These are phyloP conservation scores for Limosa lapponica DNA, from an alignment of 2,797 vertebrate species.

Conservation along the genomic window DNA sequence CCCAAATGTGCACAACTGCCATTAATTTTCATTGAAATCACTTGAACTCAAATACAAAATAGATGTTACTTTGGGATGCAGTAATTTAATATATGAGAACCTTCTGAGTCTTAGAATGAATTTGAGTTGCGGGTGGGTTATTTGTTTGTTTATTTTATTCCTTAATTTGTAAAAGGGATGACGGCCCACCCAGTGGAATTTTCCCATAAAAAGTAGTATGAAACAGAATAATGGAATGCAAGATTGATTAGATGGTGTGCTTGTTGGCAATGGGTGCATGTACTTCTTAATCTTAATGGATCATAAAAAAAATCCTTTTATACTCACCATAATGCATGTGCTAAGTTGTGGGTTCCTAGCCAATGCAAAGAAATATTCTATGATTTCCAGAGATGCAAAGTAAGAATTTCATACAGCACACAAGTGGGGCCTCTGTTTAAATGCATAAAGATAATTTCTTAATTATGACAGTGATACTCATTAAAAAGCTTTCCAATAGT, in stretches of 20 bases:
- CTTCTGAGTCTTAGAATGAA: conserved; percentile 2
- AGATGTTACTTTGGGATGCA: conserved; percentile 9
- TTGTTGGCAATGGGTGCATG: conserved; percentile 53
- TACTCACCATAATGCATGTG: conserved; percentile 43
- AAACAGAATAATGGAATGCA: conserved; percentile 56
- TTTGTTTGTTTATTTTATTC: conserved; percentile 64
- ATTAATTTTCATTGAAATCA: conserved; percentile 29
- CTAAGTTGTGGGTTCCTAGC: conserved; percentile 52
- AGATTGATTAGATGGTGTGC: conserved; percentile 63
- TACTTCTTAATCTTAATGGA: conserved; percentile 60
- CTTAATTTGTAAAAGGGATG: conserved; percentile 51
- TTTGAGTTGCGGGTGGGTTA: conserved; percentile 2
- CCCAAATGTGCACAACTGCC: conserved; percentile 24
- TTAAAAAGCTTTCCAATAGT: conserved; percentile 52
- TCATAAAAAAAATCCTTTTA: conserved; percentile 60
- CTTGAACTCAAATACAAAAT: conserved; percentile 28
- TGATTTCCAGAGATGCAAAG: conserved; percentile 51
- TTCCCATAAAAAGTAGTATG: conserved; percentile 66
- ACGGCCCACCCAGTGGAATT: conserved; percentile 63
- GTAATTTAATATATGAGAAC: conserved; percentile 26
- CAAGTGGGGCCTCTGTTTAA: conserved; percentile 6
- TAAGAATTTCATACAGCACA: conserved; percentile 1
- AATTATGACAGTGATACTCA: conserved; percentile 56
- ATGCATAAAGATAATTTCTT: conserved; percentile 43
- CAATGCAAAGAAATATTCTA: conserved; percentile 54